Conservation (phyloP, 2,888 invertebrate genomes). For the Aphrophora alni region DNA sequence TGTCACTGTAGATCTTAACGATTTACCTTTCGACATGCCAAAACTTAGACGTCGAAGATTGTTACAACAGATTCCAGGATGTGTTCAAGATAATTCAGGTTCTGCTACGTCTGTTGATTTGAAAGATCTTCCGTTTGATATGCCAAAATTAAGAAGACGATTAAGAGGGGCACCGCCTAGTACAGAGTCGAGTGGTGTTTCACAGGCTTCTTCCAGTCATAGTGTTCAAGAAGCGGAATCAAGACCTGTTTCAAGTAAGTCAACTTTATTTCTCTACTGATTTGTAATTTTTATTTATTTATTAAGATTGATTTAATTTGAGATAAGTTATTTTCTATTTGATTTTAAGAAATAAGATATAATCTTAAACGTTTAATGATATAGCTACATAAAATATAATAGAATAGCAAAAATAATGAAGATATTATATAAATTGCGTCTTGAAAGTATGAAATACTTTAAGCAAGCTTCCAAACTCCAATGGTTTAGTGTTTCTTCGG, state of each 20-base stretch:
- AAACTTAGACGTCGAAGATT: conserved; percentile 71
- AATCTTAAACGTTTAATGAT: too few relatives aligned
- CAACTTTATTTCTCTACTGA: too few relatives aligned
- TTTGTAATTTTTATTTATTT: too few relatives aligned
- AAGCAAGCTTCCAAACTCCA: too few relatives aligned
- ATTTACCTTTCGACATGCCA: conserved; percentile 90
- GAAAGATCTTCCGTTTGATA: conserved; percentile 85
- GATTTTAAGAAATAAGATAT: too few relatives aligned
- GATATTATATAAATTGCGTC: too few relatives aligned
- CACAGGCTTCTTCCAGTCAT: conserved; percentile 82
- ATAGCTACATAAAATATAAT: too few relatives aligned
- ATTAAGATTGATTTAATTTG: too few relatives aligned
- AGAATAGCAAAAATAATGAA: too few relatives aligned
- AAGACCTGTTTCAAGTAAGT: conserved; percentile 14
- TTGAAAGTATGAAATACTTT: too few relatives aligned
- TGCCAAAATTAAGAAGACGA: conserved; percentile 85
- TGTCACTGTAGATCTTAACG: conserved; percentile 55
- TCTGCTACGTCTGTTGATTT: conserved; percentile 72
- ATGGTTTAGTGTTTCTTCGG: too few relatives aligned
- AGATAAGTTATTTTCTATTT: too few relatives aligned
- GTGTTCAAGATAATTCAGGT: conserved; percentile 60
- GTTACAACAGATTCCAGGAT: conserved; percentile 39
- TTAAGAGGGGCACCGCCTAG: conserved; percentile 75
- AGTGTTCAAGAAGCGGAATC: conserved; percentile 70
- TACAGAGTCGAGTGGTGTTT: conserved; percentile 74